Evolutionary conservation across 2,113 vertebrate genomes (phyloP).

Genomic region (Pungitius pungitius): DNA sequence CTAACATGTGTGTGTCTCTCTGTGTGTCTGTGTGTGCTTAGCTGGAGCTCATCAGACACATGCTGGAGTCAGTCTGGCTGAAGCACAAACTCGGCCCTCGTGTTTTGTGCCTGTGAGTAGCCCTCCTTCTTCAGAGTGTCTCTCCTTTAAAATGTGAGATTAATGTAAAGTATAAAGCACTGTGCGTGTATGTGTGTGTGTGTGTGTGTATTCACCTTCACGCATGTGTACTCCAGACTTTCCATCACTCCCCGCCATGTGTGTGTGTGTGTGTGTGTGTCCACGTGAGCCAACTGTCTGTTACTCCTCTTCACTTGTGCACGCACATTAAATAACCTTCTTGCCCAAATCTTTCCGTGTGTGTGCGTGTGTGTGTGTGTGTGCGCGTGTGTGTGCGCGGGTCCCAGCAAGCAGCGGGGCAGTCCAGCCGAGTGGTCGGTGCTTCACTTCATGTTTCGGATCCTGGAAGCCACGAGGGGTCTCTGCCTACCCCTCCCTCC

Average conservation of each 20-base stretch:
- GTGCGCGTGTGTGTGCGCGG: conserved; percentile 3
- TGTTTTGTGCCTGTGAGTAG: conserved; percentile 86
- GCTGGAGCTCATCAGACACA: conserved; percentile 88
- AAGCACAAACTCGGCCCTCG: conserved; percentile 82
- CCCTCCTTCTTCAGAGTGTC: not conserved
- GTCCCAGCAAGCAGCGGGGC: conserved; percentile 78
- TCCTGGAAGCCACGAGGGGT: conserved; percentile 86
- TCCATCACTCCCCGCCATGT: not conserved
- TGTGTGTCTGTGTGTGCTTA: conserved; percentile 73
- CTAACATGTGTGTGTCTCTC: conserved; percentile 22
- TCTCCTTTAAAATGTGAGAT: not conserved
- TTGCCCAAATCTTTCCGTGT: not conserved
- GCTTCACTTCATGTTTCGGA: conserved; percentile 90
- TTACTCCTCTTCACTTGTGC: conserved; percentile 26
- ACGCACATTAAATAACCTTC: conserved; percentile 27
- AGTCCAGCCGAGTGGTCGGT: conserved; percentile 83
- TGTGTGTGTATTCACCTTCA: conserved; percentile 22
- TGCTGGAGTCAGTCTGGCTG: conserved; percentile 89
- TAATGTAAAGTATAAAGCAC: conserved; percentile 4
- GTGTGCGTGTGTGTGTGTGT: conserved; percentile 29
- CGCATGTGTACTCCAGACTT: no score
- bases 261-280: conserved; percentile 29
- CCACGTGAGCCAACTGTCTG: conserved; percentile 29
- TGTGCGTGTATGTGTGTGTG: conserved; percentile 34
- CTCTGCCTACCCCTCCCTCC: conserved; percentile 92